Evolutionary conservation across 2,113 vertebrate species (phyloP).

Genomic region (Tor tambroides): DNA sequence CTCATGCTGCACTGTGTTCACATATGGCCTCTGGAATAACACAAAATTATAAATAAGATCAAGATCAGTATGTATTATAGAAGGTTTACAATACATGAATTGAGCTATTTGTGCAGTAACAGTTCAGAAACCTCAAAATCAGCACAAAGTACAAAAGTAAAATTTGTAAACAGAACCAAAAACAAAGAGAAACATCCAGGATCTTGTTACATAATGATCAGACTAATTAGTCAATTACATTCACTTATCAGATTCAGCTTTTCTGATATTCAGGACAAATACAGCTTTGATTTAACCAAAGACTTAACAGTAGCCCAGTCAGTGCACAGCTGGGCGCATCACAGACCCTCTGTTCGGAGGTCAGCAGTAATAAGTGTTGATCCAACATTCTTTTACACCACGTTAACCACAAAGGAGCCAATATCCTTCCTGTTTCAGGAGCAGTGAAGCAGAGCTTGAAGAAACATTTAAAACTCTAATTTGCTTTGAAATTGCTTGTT

Average conservation of each 20-base stretch:
- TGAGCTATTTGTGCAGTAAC: not conserved
- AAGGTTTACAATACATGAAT: not conserved
- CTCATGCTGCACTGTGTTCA: slow-evolving; percentile 95
- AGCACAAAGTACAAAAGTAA: not conserved
- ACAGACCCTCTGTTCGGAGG: not conserved
- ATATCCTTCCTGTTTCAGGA: slow-evolving; percentile 20
- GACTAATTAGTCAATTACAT: slow-evolving; percentile 1
- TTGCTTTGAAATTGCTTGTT: slow-evolving; percentile 13
- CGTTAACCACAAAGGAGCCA: slow-evolving; percentile 33
- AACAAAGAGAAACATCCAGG: not conserved
- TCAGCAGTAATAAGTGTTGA: slow-evolving; percentile 16
- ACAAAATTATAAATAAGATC: slow-evolving; percentile 2
- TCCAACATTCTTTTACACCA: slow-evolving; percentile 45
- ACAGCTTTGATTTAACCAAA: slow-evolving; percentile 4
- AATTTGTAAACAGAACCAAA: not conserved
- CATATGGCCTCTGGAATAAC: slow-evolving; percentile 81
- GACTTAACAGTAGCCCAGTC: not conserved
- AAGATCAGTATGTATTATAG: not conserved
- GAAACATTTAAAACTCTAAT: slow-evolving; percentile 29
- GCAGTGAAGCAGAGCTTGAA: slow-evolving; percentile 8
- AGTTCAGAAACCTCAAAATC: not conserved
- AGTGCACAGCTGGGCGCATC: slow-evolving; percentile 18
- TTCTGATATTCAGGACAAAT: not conserved
- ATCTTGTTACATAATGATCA: not conserved
- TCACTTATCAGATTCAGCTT: not conserved